A percentile compares a stretch with the other conserved stretches of the same genome.
Conservation (phyloP, 2,113 vertebrate genomes). For the Daubentonia madagascariensis region DNA sequence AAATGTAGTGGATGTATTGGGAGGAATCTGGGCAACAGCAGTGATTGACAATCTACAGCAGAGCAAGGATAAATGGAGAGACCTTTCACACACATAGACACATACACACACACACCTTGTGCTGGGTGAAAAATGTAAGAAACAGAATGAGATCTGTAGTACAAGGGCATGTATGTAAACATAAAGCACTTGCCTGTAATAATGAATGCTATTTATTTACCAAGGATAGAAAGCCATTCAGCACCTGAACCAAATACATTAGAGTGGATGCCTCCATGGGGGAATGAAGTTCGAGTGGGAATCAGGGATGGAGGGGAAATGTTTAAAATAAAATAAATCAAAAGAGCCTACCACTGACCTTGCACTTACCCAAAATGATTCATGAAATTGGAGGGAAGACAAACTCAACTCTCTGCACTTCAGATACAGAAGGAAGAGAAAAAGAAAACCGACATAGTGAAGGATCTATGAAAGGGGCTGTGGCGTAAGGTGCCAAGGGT, state of each 20-base stretch:
- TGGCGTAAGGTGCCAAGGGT: neutral
- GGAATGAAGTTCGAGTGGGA: neutral
- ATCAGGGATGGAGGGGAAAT: neutral
- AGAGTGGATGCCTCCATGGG: neutral
- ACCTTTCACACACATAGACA: neutral
- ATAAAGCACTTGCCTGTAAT: neutral
- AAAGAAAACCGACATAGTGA: neutral
- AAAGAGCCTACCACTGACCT: neutral
- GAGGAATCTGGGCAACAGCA: neutral
- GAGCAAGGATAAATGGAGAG: neutral
- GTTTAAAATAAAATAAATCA: neutral
- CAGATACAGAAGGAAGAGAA: neutral
- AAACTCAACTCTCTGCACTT: neutral
- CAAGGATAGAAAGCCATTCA: neutral
- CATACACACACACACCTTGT: neutral
- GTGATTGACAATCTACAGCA: no score
- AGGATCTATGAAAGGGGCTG: no score
- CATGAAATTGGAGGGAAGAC: neutral
- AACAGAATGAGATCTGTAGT: neutral
- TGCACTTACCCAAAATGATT: neutral
- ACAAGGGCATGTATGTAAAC: neutral
- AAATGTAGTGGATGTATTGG: neutral
- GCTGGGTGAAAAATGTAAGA: neutral
- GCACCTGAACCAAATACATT: neutral
- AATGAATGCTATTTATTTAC: neutral